Base-by-base conservation (phyloP, 2,797 vertebrate genomes). In the Denticeps clupeoides region DNA sequence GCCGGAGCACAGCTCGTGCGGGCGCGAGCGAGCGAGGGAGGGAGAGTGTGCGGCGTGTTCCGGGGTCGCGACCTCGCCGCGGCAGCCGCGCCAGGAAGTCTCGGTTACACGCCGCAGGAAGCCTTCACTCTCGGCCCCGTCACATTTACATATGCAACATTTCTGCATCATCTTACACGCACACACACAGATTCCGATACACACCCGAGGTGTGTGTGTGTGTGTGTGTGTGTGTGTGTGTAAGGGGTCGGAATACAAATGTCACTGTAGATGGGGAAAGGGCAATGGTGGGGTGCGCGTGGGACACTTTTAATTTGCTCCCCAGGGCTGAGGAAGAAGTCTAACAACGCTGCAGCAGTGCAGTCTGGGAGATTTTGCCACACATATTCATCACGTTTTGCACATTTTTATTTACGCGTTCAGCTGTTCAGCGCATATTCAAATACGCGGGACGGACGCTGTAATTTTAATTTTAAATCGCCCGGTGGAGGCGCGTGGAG, bases 281-380 rank as follows among this genome's bases (percentile, higher is more conserved):
- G 80, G 83, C 80, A 84, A 59, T 41, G 50, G 24, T 48, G 62
- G 69, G 64, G 64, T 50, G 57, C 53, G 71, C 71, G 70, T 71
- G 68, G 53, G 25, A 62, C 67, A 66, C 72, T 67, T 61, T 76
- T 82, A 82, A 84, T 83, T 81, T 82, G 71, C 58, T 82, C 81
- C 69, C 75, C 10, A 28, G 68, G 68, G 75, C 72, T 60, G 19
- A 50, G 55, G 55, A 51, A 74, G 58, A 41, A 38, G 50, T 69
- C 54, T 52, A 59, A 63, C 31, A 42, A 26, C n/a, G n/a, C n/a
- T n/a, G n/a, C n/a, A n/a, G n/a, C n/a, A n/a, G n/a, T n/a, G n/a
- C n/a, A n/a, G n/a, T n/a, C n/a, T n/a, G n/a, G n/a, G n/a, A n/a
- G n/a, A n/a, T n/a, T n/a, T n/a, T n/a, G n/a, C n/a, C n/a, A n/a